Conservation (phyloP, 2,797 vertebrate genomes). For the Champsocephalus gunnari region DNA sequence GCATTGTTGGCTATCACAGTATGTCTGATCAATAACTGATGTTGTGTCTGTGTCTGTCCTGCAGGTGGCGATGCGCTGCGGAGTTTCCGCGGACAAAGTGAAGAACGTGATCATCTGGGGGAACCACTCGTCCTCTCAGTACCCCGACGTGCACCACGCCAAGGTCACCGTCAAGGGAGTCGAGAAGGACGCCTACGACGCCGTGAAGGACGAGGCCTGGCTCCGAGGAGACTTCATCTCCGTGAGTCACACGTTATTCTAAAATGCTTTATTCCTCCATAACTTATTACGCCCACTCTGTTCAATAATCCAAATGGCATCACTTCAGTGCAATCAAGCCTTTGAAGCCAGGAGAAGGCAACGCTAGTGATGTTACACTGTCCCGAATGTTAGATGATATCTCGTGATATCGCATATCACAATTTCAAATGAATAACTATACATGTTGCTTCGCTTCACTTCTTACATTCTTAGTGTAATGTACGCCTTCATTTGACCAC, state of each 20-base stretch:
- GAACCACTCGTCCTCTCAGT: slow-evolving; percentile 98
- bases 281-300: too few relatives aligned
- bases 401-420: too few relatives aligned
- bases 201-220: slow-evolving; percentile 93
- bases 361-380: too few relatives aligned
- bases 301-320: too few relatives aligned
- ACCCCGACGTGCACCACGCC: slow-evolving; percentile 94
- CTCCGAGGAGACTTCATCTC: slow-evolving; percentile 93
- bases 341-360: too few relatives aligned
- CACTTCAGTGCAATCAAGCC: too few relatives aligned
- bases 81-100: slow-evolving; percentile 88
- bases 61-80: slow-evolving; percentile 92
- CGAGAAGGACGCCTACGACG: slow-evolving; percentile 88
- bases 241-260: slow-evolving; percentile 79
- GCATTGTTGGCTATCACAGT: too few relatives aligned
- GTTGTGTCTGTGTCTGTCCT: background rate
- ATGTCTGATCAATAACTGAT: too few relatives aligned
- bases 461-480: background rate
- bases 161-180: slow-evolving; percentile 86
- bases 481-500: background rate
- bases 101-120: slow-evolving; percentile 99
- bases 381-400: too few relatives aligned
- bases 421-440: too few relatives aligned
- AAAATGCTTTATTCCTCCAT: too few relatives aligned
- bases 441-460: too few relatives aligned